Base-by-base conservation (phyloP, 2,113 vertebrate genomes). In the Syrrhaptes paradoxus region DNA sequence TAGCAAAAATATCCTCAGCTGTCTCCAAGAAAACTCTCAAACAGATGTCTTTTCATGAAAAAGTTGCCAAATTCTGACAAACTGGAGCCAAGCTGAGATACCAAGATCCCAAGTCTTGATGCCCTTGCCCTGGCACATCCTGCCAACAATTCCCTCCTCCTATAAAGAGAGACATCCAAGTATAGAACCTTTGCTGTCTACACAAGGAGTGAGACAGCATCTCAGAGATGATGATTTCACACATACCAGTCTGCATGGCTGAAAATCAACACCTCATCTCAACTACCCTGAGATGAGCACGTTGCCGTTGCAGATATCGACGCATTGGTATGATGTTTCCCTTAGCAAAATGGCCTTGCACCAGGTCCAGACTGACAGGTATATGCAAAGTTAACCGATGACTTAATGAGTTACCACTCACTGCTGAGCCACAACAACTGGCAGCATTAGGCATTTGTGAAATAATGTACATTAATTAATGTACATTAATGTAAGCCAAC, bases 381-480 rank as follows among this genome's bases (percentile, higher is more conserved):
- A 73, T 14, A 51, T 19, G n/a, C 63, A 2, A 90, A 83, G 22
- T 63, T 74, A 73, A 74, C 38, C 22, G n/a, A 34, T 12, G 29
- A 71, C 48, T 89, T 86, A 80, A 67, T 21, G 61, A 13, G 13
- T n/a, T 90, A 66, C 19, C 32, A 21, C 43, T 86, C 59, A 28
- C 24, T 58, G 62, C 72, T 80, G 88, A 95, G 79, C 49, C 25
- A 26, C 5, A 41, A 65, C 66, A 92, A 85, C 72, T 63, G 68
- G 46, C 68, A 84, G 72, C 46, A 84, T 74, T 74, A 84, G 65
- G 45, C 65, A 89, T 25, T 86, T 89, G 76, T 86, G 91, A 93
- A 93, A 86, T 80, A 95, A 91, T n/a, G n/a, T n/a, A n/a, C n/a
- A n/a, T n/a, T n/a, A 93, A 86, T 87, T 78, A 85, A 82, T 68